A percentile compares a stretch with the other conserved stretches of the same genome.
These are phyloP conservation scores for Cotesia vestalis DNA, from an alignment of 1,140 invertebrate genomes.

Conservation along the genomic window DNA sequence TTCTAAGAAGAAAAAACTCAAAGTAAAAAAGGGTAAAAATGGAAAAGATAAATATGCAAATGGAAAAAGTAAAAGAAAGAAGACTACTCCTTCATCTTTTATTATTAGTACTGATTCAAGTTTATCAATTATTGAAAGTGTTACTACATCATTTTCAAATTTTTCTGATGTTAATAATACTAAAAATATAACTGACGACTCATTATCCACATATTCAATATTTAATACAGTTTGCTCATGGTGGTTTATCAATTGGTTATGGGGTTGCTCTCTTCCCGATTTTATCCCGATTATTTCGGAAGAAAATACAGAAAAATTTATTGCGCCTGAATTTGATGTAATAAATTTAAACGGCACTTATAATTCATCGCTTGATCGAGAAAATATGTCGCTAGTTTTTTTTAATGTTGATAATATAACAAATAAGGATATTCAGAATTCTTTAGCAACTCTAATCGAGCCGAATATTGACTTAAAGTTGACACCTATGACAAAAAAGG, in stretches of 20 bases:
- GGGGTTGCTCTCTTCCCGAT: not conserved
- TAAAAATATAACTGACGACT: not conserved
- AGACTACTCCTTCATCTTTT: conserved; percentile 11
- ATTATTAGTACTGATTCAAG: not conserved
- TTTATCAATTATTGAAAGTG: conserved; percentile 1
- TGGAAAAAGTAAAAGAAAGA: conserved; percentile 10
- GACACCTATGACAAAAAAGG: not conserved
- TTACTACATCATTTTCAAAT: not conserved
- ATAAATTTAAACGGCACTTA: not conserved
- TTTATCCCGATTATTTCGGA: conserved; percentile 1
- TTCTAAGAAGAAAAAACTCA: conserved; percentile 10
- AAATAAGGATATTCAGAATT: not conserved
- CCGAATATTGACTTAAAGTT: not conserved
- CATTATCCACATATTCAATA: not conserved
- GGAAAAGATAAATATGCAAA: conserved; percentile 10
- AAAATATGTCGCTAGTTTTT: not conserved
- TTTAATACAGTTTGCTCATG: not conserved
- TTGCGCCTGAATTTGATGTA: not conserved
- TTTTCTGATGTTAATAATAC: conserved; percentile 6
- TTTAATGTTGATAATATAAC: not conserved
- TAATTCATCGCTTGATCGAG: not conserved
- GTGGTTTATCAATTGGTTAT: not conserved
- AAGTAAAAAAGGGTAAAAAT: conserved; percentile 11
- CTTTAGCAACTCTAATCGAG: no score
- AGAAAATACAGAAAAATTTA: not conserved